A percentile compares a stretch with the other conserved stretches of the same genome.
Conservation (phyloP, 2,797 vertebrate species). For the Aythya fuligula region DNA sequence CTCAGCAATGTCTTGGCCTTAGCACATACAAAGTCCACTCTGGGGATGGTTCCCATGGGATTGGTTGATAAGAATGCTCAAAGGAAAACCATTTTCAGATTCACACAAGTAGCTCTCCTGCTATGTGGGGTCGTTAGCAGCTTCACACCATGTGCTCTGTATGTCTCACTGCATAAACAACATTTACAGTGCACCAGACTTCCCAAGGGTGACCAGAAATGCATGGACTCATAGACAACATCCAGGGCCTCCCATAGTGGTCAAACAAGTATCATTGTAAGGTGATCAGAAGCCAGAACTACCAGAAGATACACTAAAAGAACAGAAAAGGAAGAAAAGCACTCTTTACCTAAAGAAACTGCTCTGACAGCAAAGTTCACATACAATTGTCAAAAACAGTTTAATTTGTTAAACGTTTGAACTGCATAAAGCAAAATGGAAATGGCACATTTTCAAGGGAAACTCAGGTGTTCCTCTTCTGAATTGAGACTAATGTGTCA, state of each 20-base stretch:
- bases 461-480: background rate
- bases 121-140: fast-evolving
- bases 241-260: background rate
- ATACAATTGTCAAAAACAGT: background rate
- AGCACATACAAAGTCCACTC: background rate
- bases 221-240: fast-evolving
- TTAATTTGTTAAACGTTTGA: background rate
- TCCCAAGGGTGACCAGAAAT: background rate
- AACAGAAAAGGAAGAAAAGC: background rate
- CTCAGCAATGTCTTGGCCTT: fast-evolving
- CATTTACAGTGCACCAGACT: background rate
- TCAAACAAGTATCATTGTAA: background rate
- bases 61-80: background rate
- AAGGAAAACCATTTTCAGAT: background rate
- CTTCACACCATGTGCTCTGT: background rate
- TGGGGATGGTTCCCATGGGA: fast-evolving
- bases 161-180: background rate
- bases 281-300: background rate
- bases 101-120: background rate
- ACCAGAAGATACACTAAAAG: background rate
- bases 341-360: background rate
- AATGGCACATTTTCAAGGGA: background rate
- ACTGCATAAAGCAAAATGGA: background rate
- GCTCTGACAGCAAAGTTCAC: background rate
- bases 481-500: background rate